Evolutionary conservation across 1,140 invertebrate species (phyloP), one percentile per base, ranked within the genome.

Genomic region (Chymomyza costata): DNA sequence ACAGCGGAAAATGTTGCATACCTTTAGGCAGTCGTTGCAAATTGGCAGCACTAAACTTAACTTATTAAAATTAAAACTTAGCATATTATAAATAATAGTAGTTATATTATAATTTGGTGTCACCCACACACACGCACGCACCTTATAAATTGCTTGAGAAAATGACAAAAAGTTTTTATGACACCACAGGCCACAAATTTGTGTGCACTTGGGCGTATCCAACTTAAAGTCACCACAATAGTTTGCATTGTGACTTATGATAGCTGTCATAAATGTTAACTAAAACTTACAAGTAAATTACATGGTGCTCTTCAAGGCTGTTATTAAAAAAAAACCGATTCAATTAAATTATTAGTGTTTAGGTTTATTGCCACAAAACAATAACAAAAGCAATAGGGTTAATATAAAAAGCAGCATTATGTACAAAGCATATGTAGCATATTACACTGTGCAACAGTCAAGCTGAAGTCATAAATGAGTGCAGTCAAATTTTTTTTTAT

Each of bases 201-300:
- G 40, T 34, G 65, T 70, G 61, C 70, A 76, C 78, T 78, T 76
- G 70, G 70, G 70, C 71, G 71, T 76, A 59, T 48, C 65, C 43
- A 37, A 17, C 31, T 25, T 28, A 61, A 49, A 53, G 38, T 32
- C 57, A 62, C 18, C 40, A 25, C 61, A 62, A 39, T 52, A 61
- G 61, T 13, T 31, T 19, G n/a, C 39, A 21, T 41, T 34, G 14
- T 52, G 18, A 8, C 10, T 13, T 30, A 18, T 13, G 19, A 19
- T 43, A 34, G 32, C 8, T 34, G 32, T 34, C 32, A 34, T 14
- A n/a, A 34, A 5, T 10, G 13, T 62, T 25, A 62, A 62, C 50
- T 38, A 39, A 57, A 16, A 57, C 40, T 40, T 50, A 39, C 18
- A 34, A 13, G 3, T 3, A 34, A 8, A 13, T 8, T 34, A 8